Conservation (phyloP, 2,888 invertebrate species). For the Adelognathus sp. region DNA sequence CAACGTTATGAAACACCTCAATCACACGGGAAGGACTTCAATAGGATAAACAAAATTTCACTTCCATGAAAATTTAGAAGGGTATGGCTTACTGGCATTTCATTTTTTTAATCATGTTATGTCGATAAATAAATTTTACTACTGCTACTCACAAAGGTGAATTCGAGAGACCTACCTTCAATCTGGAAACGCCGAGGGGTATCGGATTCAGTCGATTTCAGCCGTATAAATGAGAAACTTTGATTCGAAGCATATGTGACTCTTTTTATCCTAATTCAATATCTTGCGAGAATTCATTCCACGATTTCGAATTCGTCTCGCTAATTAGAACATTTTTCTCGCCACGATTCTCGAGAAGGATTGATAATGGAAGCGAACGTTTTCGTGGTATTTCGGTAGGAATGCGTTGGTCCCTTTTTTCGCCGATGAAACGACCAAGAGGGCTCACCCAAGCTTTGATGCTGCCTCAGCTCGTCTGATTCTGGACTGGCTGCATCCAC, state of each 20-base stretch:
- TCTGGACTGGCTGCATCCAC: constrained; percentile 3
- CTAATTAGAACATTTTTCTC: constrained; percentile 50
- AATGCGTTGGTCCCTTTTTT: constrained; percentile 48
- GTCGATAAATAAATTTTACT: too few species aligned
- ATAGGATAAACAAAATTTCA: too few species aligned
- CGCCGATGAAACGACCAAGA: constrained; percentile 9
- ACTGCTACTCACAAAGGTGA: too few species aligned
- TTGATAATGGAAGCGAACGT: constrained; percentile 45
- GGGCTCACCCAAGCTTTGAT: constrained; percentile 21
- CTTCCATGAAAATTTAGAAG: too few species aligned
- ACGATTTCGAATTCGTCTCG: constrained; percentile 28
- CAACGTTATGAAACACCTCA: too few species aligned
- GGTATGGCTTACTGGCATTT: too few species aligned
- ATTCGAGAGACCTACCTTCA: too few species aligned
- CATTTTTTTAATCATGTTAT: too few species aligned
- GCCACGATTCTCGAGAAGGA: constrained; percentile 31
- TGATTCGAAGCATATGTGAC: neutral
- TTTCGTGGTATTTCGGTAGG: constrained; percentile 56
- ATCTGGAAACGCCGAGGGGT: neutral
- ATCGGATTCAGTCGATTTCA: neutral
- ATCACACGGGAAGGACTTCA: too few species aligned
- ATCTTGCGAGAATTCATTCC: constrained; percentile 16
- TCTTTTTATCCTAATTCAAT: constrained; percentile 35
- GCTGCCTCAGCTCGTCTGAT: neutral
- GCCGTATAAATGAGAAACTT: neutral